Evolutionary conservation across 2,113 vertebrate genomes (phyloP).

Genomic region (Thamnaconus septentrionalis): DNA sequence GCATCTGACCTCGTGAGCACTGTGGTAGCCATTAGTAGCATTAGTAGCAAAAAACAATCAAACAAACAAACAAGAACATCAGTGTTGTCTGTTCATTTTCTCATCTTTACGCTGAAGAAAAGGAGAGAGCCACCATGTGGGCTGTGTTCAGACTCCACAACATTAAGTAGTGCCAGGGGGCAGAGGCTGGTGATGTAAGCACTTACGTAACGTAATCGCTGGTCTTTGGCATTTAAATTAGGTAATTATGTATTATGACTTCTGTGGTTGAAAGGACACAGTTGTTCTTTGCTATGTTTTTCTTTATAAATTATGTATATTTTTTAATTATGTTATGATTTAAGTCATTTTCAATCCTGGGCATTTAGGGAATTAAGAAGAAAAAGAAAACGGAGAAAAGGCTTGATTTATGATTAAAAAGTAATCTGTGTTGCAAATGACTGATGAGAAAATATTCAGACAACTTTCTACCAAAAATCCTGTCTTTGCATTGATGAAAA

Average conservation of each 20-base stretch:
- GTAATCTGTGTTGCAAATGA: too few species aligned
- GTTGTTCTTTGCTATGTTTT: neutral
- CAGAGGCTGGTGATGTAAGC: constrained; percentile 62
- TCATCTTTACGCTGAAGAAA: constrained; percentile 23
- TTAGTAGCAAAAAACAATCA: too few species aligned
- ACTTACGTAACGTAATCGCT: constrained; percentile 66
- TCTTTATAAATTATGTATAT: too few species aligned
- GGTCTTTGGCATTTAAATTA: constrained; percentile 30
- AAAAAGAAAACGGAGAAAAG: too few species aligned
- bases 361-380: too few species aligned
- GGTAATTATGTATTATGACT: constrained; percentile 23
- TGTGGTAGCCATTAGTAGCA: neutral
- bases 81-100: constrained; percentile 14
- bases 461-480: too few species aligned
- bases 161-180: constrained; percentile 43
- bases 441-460: too few species aligned
- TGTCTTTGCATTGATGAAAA: too few species aligned
- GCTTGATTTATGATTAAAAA: too few species aligned
- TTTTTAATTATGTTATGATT: too few species aligned
- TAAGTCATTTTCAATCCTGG: too few species aligned
- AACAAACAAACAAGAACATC: constrained; percentile 4
- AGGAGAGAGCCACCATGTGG: constrained; percentile 22
- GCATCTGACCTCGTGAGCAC: neutral
- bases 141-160: constrained; percentile 34
- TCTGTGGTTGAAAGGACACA: neutral